A percentile compares a stretch with the other conserved stretches of the same genome.
Evolutionary conservation across 2,797 vertebrate species (phyloP).

Genomic region (Oophaga sylvatica): DNA sequence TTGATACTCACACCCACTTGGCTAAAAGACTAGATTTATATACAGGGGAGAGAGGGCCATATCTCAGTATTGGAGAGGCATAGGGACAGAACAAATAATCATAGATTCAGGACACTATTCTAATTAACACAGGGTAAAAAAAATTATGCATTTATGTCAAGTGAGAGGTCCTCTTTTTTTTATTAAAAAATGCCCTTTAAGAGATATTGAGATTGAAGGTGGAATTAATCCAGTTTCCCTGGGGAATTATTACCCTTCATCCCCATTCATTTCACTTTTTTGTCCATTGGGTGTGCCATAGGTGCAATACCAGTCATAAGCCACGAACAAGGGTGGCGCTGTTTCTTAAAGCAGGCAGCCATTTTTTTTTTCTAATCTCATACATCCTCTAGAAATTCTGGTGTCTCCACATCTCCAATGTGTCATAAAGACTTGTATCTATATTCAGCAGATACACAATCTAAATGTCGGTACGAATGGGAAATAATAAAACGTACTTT

Average conservation of each 20-base stretch:
- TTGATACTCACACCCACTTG: too few species aligned
- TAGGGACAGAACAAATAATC: too few species aligned
- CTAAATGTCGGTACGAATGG: background rate
- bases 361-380: background rate
- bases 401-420: background rate
- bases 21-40: too few species aligned
- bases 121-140: too few species aligned
- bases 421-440: background rate
- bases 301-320: background rate
- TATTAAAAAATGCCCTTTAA: too few species aligned
- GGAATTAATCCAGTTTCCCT: too few species aligned
- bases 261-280: background rate
- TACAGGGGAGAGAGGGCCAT: too few species aligned
- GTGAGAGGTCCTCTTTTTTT: too few species aligned
- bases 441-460: background rate
- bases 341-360: background rate
- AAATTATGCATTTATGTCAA: too few species aligned
- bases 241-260: background rate
- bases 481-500: background rate
- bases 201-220: too few species aligned
- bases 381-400: background rate
- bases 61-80: too few species aligned
- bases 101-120: too few species aligned
- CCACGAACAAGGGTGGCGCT: background rate
- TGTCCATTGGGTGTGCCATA: background rate